A percentile compares a stretch with the other conserved stretches of the same genome.
Evolutionary conservation across 2,113 vertebrate genomes (phyloP).

Genomic region (cat (Felis catus)): F.catus_Fca126_mat1.0 CM031414.1:68300501-68301000

Average conservation of each 20-base stretch:
- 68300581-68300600: neutral
- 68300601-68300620: neutral
- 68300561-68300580: neutral
- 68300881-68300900: neutral
- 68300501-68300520: conserved; percentile 73
- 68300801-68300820: conserved; percentile 19
- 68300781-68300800: conserved; percentile 36
- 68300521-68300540: conserved; percentile 69
- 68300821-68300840: neutral
- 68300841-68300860: neutral
- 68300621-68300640: neutral
- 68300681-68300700: neutral
- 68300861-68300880: conserved; percentile 20
- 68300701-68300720: neutral
- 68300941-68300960: neutral
- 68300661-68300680: conserved; percentile 28
- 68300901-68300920: neutral
- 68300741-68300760: neutral
- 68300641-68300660: neutral
- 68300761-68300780: neutral
- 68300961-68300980: neutral
- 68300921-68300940: conserved; percentile 31
- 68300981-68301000: neutral
- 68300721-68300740: neutral
- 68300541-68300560: conserved; percentile 58